Conservation (phyloP, 2,113 vertebrate species). For the Rhombomys opimus region DNA sequence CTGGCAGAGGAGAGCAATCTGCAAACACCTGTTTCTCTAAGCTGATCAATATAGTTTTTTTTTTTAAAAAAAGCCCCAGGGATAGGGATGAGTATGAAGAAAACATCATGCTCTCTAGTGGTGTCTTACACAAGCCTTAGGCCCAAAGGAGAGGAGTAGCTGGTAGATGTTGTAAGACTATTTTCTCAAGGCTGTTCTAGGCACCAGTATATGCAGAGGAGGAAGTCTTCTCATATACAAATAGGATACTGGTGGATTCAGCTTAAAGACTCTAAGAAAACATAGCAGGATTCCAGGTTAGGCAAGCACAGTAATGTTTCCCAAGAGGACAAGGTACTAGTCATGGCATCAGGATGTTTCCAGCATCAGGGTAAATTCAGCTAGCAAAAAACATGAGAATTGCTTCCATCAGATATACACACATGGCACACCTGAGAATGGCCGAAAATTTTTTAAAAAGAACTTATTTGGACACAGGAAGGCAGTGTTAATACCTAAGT, state of each 20-base stretch:
- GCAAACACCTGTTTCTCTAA: background rate
- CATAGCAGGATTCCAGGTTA: background rate
- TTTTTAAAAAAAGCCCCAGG: background rate
- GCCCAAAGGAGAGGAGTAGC: background rate
- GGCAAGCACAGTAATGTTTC: background rate
- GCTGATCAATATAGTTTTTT: background rate
- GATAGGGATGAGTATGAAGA: background rate
- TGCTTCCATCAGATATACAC: background rate
- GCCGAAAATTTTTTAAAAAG: background rate
- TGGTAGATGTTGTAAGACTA: background rate
- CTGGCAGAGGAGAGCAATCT: background rate
- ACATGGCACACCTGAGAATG: background rate
- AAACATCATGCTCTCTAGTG: background rate
- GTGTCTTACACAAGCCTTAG: background rate
- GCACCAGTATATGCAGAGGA: background rate
- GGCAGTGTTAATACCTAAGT: background rate
- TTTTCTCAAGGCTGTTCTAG: background rate
- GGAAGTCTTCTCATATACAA: background rate
- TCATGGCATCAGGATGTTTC: background rate
- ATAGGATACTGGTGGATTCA: background rate
- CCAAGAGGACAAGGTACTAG: background rate
- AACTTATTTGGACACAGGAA: background rate
- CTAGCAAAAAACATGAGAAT: background rate
- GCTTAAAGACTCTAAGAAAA: background rate
- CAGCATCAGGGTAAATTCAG: background rate